Evolutionary conservation across 2,888 invertebrate genomes (phyloP), one percentile per base, ranked within the genome.

Genomic region (Rhamnusium bicolor): DNA sequence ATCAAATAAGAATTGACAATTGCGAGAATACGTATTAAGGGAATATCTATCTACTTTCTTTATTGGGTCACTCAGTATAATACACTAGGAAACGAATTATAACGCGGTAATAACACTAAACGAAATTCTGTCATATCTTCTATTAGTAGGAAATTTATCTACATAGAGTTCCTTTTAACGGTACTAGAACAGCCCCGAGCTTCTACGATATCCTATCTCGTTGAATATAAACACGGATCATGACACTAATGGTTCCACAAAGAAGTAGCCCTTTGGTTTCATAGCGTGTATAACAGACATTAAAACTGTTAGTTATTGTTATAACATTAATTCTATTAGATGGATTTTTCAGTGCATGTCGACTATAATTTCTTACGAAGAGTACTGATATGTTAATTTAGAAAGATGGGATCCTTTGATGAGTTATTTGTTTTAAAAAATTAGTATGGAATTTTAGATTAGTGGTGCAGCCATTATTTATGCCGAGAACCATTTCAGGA

Each of bases 211-310:
- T 73, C 66, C 68, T 69, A 60, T 70, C 72, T 67, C 40, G 62
- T 65, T 61, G 69, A 68, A 65, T 68, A 70, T 62, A 76, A 72
- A 72, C 67, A 53, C 67, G 62, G 61, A 73, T 72, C 66, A 49
- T 76, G 76, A 76, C 76, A 63, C 66, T 76, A 73, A 76, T 73
- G 69, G 67, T 56, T 32, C 49, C 10, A 69, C 71, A 66, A 66
- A 71, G 65, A 72, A 73, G 66, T 68, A 70, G 73, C 73, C 74
- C 74, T 74, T 74, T 69, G 72, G 70, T 60, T 54, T 56, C 62
- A 56, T 74, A 49, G 76, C 76, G 72, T 76, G 76, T 61, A 66
- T 27, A 68, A 49, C 8, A 67, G 18, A 67, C 72, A 72, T 76
- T 72, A 76, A 58, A 67, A 62, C 27, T 51, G 19, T 74, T 68